Base-by-base conservation (phyloP, 2,113 vertebrate species). In the Euleptes europaea region DNA sequence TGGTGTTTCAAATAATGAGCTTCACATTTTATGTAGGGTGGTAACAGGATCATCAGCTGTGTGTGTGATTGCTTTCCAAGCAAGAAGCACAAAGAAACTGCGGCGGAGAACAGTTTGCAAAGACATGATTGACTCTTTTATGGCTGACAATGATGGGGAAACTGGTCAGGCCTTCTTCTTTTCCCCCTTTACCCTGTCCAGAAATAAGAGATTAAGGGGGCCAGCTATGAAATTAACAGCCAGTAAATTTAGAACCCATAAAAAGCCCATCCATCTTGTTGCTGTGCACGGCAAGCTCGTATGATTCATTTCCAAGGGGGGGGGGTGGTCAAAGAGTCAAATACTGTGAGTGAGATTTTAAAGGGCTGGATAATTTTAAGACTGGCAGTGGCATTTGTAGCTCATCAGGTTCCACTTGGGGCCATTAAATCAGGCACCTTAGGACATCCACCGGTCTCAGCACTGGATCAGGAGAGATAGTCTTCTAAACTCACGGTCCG, bases 151-250 rank as follows among this genome's bases (percentile, higher is more conserved):
- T 5, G 63, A 69, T 5, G 21, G 33, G 85, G 63, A 66, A 66
- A 65, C 49, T 73, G 11, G 60, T 2, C 78, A 54, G 38, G 65
- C 69, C 51, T 82, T 82, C 84, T 28, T 71, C 26, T 19, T 6
- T 23, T 63, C 9, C 51, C 23, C 23, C 21, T 60, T 84, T 51
- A 23, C 44, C 80, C 44, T 60, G 49, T 65, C 83, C 73, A 0
- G 33, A n/a, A 42, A 15, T 84, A 19, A 40, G 65, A 69, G 47
- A 33, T 31, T 67, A 69, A 69, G 63, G 47, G 47, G 0, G 17
- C 8, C 44, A 82, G 86, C 10, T 28, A 1, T 79, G 42, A 91
- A 89, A 88, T 94, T 87, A 88, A 86, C 3, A n/a, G 49, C 19
- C 79, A 26, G 83, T 60, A 86, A 44, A 93, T 88, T 42, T 82